A percentile compares a stretch with the other conserved stretches of the same genome.
Evolutionary conservation across 2,797 vertebrate species (phyloP).

Genomic region (Crypturellus tataupa): DNA sequence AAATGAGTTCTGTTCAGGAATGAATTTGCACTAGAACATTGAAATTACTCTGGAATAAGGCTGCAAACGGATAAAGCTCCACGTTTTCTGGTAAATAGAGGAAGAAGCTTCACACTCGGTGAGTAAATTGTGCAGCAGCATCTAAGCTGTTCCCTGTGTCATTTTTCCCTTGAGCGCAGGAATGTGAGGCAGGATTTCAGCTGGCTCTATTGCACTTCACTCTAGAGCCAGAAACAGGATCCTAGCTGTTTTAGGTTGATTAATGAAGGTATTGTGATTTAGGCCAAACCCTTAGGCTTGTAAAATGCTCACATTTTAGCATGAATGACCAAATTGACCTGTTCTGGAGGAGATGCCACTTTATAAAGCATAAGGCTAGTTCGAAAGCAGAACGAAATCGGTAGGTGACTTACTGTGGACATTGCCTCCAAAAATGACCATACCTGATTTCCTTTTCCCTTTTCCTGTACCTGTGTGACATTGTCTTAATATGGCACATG

Average conservation of each 20-base stretch:
- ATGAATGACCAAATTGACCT: constrained; percentile 8
- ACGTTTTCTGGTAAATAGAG: constrained; percentile 37
- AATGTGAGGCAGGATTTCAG: constrained; percentile 36
- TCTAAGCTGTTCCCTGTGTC: constrained; percentile 41
- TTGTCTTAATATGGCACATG: constrained; percentile 14
- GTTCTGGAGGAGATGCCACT: constrained; percentile 16
- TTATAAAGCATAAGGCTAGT: constrained; percentile 51
- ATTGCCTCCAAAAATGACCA: background rate
- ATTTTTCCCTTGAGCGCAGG: constrained; percentile 50
- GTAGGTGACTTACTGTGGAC: background rate
- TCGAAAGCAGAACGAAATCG: constrained; percentile 25
- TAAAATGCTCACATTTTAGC: constrained; percentile 41
- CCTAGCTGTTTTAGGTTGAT: constrained; percentile 55
- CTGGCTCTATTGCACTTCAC: constrained; percentile 38
- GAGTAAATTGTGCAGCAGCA: constrained; percentile 30
- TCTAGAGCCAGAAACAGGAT: constrained; percentile 49
- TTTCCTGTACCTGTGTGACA: constrained; percentile 18
- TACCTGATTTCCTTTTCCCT: background rate
- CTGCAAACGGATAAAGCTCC: background rate
- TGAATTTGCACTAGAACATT: constrained; percentile 18
- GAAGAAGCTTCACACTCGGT: constrained; percentile 15
- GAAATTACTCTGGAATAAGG: constrained; percentile 14
- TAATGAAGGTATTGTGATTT: constrained; percentile 67
- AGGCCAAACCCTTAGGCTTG: constrained; percentile 47
- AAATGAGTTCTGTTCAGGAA: constrained; percentile 51